These are phyloP conservation scores for Anoplolepis gracilipes DNA, from an alignment of 1,140 invertebrate species.

Conservation along the genomic window DNA sequence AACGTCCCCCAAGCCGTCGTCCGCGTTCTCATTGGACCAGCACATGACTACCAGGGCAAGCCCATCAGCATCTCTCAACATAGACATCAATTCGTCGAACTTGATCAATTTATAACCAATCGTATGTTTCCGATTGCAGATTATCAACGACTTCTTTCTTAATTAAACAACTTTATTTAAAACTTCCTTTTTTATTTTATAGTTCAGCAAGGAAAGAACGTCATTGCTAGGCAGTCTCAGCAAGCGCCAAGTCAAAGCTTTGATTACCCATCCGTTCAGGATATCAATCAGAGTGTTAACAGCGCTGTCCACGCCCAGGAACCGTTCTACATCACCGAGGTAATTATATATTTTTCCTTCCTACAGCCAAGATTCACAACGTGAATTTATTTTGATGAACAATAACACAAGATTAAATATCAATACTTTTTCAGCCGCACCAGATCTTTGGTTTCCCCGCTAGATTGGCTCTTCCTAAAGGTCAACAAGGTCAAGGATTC, in stretches of 20 bases:
- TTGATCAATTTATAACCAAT: constrained; percentile 90
- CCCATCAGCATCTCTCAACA: constrained; percentile 87
- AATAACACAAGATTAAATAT: not conserved
- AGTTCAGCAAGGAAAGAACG: constrained; percentile 89
- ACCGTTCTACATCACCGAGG: constrained; percentile 85
- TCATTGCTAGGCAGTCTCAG: constrained; percentile 88
- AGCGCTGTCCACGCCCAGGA: constrained; percentile 83
- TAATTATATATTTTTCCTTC: constrained; percentile 63
- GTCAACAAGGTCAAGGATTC: constrained; percentile 86
- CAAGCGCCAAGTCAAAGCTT: constrained; percentile 88
- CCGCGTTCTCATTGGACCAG: constrained; percentile 87
- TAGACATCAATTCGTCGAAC: constrained; percentile 88
- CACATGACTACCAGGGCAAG: constrained; percentile 86
- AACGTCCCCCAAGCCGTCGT: constrained; percentile 82
- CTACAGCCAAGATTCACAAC: not conserved
- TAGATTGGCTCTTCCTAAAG: constrained; percentile 87
- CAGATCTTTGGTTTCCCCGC: constrained; percentile 87
- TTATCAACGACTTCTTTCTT: not conserved
- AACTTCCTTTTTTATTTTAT: constrained; percentile 56
- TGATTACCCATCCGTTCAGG: constrained; percentile 88
- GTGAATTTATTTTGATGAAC: not conserved
- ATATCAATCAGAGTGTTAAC: constrained; percentile 86
- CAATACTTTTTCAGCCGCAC: constrained; percentile 78
- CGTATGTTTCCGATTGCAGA: constrained; percentile 74
- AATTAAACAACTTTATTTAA: not conserved